phyloP scores from a whole-genome alignment of 2,888 invertebrate genomes.

The Epirrhoe alternata region DNA sequence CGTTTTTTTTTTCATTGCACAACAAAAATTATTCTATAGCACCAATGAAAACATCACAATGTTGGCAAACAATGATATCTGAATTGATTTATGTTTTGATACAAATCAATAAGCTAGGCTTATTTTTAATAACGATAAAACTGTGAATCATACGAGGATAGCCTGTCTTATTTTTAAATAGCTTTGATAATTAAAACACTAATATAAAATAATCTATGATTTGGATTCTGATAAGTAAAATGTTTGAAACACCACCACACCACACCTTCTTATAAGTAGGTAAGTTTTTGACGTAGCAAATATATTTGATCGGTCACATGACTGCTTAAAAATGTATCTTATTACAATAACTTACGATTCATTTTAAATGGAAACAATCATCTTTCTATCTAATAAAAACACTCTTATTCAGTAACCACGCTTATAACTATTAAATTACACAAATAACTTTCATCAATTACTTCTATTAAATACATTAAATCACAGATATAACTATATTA shows the following conservation, averaged over 20 bases:
- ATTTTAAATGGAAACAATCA: neutral
- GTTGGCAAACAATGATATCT: neutral
- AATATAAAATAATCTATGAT: neutral
- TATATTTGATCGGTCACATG: neutral
- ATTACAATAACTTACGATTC: neutral
- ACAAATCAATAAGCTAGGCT: neutral
- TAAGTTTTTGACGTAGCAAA: neutral
- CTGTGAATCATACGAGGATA: neutral
- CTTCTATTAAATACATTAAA: slow-evolving; percentile 37
- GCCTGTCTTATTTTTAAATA: neutral
- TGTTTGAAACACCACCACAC: neutral
- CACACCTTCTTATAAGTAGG: neutral
- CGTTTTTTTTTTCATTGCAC: too few relatives aligned
- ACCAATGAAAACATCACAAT: neutral
- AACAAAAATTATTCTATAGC: neutral
- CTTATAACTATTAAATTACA: slow-evolving; percentile 16
- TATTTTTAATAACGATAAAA: neutral
- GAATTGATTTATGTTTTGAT: neutral
- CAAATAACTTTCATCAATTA: slow-evolving; percentile 14
- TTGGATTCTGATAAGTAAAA: neutral
- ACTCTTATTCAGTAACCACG: slow-evolving; percentile 11
- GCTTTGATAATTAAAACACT: neutral
- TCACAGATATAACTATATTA: slow-evolving; percentile 41
- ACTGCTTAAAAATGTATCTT: neutral
- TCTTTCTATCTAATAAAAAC: neutral